Evolutionary conservation across 2,797 vertebrate species (phyloP).

Genomic region (Microchirus variegatus): DNA sequence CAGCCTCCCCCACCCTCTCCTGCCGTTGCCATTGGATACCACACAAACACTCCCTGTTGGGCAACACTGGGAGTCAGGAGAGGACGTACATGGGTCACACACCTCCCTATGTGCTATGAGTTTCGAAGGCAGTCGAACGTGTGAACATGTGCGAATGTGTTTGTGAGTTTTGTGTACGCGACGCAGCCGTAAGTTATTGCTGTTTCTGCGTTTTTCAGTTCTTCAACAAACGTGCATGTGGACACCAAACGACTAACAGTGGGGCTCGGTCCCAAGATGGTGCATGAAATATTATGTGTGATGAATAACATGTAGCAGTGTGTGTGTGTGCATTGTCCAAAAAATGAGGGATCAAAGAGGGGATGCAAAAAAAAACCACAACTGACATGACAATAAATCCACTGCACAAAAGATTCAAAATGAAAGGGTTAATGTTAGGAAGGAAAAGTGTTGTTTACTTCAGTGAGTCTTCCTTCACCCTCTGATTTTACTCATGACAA

Average conservation of each 20-base stretch:
- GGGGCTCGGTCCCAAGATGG: slow-evolving; percentile 22
- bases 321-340: slow-evolving; percentile 27
- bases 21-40: slow-evolving; percentile 78
- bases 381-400: slow-evolving; percentile 22
- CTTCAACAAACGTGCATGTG: slow-evolving; percentile 11
- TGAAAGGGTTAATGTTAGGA: slow-evolving; percentile 10
- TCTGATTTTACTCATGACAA: slow-evolving; percentile 48
- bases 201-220: slow-evolving; percentile 26
- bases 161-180: slow-evolving; percentile 33
- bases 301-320: slow-evolving; percentile 14
- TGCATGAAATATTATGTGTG: slow-evolving; percentile 36
- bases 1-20: slow-evolving; percentile 75
- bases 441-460: slow-evolving; percentile 38
- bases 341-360: slow-evolving; percentile 18
- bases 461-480: slow-evolving; percentile 26
- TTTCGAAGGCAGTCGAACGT: slow-evolving; percentile 51
- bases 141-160: slow-evolving; percentile 27
- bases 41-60: slow-evolving; percentile 86
- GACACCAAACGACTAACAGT: slow-evolving; percentile 19
- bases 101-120: slow-evolving; percentile 52
- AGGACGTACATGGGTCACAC: slow-evolving; percentile 78
- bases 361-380: slow-evolving; percentile 41
- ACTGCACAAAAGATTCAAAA: slow-evolving; percentile 14
- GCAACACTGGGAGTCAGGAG: slow-evolving; percentile 81
- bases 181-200: slow-evolving; percentile 19